A percentile compares a stretch with the other conserved stretches of the same genome.
phyloP scores from a whole-genome alignment of 2,797 vertebrate species.

The Coccyzus lansbergi region DNA sequence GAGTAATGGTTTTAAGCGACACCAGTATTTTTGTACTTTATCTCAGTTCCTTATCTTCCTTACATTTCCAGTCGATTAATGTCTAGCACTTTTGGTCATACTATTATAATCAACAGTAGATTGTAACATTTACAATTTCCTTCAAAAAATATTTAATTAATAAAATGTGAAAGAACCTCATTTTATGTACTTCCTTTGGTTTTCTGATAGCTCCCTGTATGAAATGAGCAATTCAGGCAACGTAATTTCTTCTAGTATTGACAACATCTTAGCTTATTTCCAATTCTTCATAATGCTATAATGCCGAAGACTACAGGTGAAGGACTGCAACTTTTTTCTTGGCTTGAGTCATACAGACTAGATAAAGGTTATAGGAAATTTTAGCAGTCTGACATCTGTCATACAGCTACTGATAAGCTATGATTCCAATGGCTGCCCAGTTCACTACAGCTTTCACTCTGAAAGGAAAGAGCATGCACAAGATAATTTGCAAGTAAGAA shows the following conservation, averaged over 20 bases:
- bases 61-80: background rate
- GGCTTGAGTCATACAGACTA: background rate
- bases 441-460: background rate
- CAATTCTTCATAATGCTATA: background rate
- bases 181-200: accelerated
- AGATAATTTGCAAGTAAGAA: background rate
- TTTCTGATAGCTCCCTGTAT: background rate
- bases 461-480: background rate
- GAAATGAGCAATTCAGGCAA: background rate
- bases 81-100: background rate
- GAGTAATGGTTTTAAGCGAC: background rate
- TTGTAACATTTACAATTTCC: background rate
- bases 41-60: background rate
- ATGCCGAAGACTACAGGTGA: background rate
- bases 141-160: background rate
- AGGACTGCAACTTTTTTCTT: background rate
- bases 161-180: background rate
- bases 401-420: background rate
- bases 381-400: background rate
- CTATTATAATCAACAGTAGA: background rate
- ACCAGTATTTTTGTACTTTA: background rate
- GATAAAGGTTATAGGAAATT: background rate
- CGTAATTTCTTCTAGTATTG: background rate
- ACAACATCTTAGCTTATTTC: background rate
- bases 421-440: background rate